Conservation (phyloP, 1,140 invertebrate genomes). For the Pseudomyrmex pallidus region DNA sequence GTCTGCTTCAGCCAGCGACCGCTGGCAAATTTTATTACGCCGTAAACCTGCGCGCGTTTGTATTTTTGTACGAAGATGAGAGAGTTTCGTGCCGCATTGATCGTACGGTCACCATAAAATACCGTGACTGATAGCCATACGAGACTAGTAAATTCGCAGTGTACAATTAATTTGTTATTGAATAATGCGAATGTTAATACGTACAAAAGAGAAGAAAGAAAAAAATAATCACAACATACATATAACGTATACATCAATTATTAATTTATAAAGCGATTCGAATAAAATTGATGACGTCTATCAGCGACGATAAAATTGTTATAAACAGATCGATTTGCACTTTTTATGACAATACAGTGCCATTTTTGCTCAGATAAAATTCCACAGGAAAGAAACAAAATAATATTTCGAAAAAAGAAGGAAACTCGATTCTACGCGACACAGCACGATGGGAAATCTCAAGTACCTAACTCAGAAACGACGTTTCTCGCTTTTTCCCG, state of each 20-base stretch:
- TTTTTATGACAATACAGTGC: too few relatives aligned
- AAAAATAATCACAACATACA: too few relatives aligned
- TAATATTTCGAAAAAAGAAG: constrained; percentile 11
- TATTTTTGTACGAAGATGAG: constrained; percentile 46
- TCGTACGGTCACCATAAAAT: constrained; percentile 34
- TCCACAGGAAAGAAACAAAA: not conserved
- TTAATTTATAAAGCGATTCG: too few relatives aligned
- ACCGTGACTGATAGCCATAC: constrained; percentile 26
- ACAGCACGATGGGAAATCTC: constrained; percentile 50
- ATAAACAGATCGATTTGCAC: too few relatives aligned
- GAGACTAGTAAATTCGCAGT: constrained; percentile 33
- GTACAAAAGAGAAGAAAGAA: too few relatives aligned
- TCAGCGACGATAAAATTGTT: too few relatives aligned
- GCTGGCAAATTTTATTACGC: constrained; percentile 61
- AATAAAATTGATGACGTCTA: too few relatives aligned
- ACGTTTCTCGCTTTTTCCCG: constrained; percentile 15
- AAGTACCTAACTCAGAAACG: constrained; percentile 49
- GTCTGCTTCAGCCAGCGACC: not conserved
- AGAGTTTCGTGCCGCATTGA: constrained; percentile 1
- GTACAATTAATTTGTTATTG: constrained; percentile 6
- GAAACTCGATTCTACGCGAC: constrained; percentile 61
- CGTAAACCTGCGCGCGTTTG: constrained; percentile 43
- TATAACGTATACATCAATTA: too few relatives aligned
- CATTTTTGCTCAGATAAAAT: too few relatives aligned
- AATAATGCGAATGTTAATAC: not conserved